A percentile compares a stretch with the other conserved stretches of the same genome.
phyloP scores from a whole-genome alignment of 35 echinoderm and acorn worm species.

The Hemicentrotus pulcherrimus region DNA sequence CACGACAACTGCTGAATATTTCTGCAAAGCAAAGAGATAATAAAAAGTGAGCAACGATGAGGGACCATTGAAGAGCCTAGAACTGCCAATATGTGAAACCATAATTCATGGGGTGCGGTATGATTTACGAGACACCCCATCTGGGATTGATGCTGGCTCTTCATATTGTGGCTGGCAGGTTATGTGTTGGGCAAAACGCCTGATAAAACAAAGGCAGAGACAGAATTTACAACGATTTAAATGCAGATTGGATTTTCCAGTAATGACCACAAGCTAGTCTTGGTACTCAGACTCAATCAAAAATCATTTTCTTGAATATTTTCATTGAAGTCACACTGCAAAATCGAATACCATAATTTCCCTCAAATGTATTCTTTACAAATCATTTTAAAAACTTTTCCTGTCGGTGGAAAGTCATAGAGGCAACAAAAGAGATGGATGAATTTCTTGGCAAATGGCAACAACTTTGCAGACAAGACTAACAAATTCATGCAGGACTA shows the following conservation, averaged over 20 bases:
- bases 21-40: neutral
- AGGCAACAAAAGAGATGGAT: neutral
- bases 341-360: too few relatives aligned
- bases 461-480: neutral
- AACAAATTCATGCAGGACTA: neutral
- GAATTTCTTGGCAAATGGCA: neutral
- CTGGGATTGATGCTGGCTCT: neutral
- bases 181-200: neutral
- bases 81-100: slow-evolving; percentile 3
- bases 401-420: too few relatives aligned
- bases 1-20: neutral
- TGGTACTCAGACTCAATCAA: neutral
- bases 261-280: slow-evolving; percentile 12
- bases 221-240: neutral
- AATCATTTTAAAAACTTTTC: too few relatives aligned
- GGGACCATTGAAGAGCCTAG: neutral
- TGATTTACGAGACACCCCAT: slow-evolving; percentile 34
- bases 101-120: slow-evolving; percentile 2
- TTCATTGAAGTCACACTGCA: too few relatives aligned
- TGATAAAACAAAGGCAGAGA: neutral
- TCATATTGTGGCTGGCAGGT: slow-evolving; percentile 8
- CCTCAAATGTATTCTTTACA: too few relatives aligned
- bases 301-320: neutral
- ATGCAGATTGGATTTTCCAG: neutral
- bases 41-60: neutral